Percentiles rank a stretch among this genome's conserved stretches.
These are phyloP conservation scores for Tadarida brasiliensis DNA, from an alignment of 2,797 vertebrate genomes.

Conservation along the genomic window DNA sequence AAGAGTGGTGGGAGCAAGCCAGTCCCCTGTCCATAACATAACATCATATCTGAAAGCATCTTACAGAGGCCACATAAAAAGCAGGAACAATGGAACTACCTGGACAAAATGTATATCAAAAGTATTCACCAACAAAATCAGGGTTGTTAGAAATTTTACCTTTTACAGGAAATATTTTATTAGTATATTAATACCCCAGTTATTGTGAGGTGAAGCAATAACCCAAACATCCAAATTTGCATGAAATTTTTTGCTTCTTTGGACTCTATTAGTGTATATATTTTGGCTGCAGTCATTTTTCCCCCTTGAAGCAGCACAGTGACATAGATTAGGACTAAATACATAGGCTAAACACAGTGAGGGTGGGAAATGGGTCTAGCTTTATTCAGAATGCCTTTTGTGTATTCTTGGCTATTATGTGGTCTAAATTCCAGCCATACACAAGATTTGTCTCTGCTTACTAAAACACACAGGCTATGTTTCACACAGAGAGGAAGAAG, in stretches of 20 bases:
- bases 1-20: background rate
- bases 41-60: background rate
- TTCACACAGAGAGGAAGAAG: background rate
- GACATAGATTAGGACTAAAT: constrained; percentile 23
- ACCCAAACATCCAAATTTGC: constrained; percentile 28
- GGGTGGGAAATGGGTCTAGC: background rate
- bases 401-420: background rate
- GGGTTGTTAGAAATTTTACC: constrained; percentile 16
- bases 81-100: background rate
- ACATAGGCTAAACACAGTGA: background rate
- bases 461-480: background rate
- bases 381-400: constrained; percentile 42
- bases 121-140: background rate
- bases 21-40: background rate
- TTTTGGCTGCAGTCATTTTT: background rate
- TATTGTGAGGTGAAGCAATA: constrained; percentile 33
- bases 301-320: background rate
- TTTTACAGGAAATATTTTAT: constrained; percentile 44
- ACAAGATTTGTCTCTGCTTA: background rate
- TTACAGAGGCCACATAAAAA: background rate
- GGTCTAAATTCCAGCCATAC: background rate
- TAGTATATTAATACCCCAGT: background rate
- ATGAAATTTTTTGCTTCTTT: background rate
- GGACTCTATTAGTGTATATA: constrained; percentile 28
- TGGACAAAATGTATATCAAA: background rate